Evolutionary conservation across 2,113 vertebrate species (phyloP), one percentile per base, ranked within the genome.

Genomic region (Nibea albiflora): DNA sequence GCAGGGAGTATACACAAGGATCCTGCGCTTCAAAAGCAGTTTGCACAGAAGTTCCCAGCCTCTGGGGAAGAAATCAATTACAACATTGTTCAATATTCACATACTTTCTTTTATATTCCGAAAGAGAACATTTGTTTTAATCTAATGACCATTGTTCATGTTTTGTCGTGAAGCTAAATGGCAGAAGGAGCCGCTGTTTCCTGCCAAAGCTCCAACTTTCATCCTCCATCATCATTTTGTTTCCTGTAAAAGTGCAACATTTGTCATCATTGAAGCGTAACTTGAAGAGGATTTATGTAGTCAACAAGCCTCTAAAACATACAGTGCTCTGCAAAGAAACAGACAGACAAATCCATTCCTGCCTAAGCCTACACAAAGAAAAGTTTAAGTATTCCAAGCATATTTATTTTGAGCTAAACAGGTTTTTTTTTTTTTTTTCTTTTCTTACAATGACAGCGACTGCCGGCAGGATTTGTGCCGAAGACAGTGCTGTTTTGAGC

Each of bases 231-330:
- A 54, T 86, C 63, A 73, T 83, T 81, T 77, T 78, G 58, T 70
- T 76, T 71, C 46, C 64, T 76, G 61, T 69, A 53, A 74, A 12
- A 9, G 39, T 31, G 44, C 69, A 63, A 26, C 80, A 88, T 92
- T 82, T 87, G 63, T 87, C 82, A 84, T 75, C 68, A 78, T 60
- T 68, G 64, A 78, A 81, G 73, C 77, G 26, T 65, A 65, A 81
- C 76, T 78, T 65, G 19, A 85, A 81, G 61, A 19, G 35, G 68
- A 80, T 87, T 81, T 65, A 73, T 86, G 64, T n/a, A 42, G 76
- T 74, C 74, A 76, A 64, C 74, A 81, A 61, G 39, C n/a, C 24
- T 67, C 20, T 64, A 47, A 56, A 87, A 77, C 64, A 63, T 19
- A 52, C 47, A 22, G 49, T 2, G 28, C 26, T 70, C 52, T 72